Conservation (phyloP, 2,113 vertebrate species). For the Hypocryptadius cinnamomeus region DNA sequence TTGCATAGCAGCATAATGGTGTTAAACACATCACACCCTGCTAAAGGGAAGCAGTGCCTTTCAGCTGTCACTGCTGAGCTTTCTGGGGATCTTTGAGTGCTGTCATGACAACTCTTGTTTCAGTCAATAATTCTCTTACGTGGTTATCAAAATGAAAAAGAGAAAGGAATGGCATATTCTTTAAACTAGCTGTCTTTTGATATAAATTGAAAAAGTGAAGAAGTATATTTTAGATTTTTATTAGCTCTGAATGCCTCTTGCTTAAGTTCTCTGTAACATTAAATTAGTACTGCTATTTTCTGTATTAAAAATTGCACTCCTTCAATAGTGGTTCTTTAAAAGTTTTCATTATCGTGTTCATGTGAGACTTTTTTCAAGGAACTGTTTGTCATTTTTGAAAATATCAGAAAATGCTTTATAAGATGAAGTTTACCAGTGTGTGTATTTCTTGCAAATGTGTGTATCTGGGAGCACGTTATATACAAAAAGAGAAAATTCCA, state of each 20-base stretch:
- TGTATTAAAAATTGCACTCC: background rate
- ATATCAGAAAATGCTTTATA: background rate
- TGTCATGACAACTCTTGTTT: background rate
- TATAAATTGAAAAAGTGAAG: background rate
- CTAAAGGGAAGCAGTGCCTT: background rate
- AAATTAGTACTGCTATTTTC: background rate
- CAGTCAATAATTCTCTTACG: background rate
- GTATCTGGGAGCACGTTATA: background rate
- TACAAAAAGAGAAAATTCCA: background rate
- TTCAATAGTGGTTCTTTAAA: background rate
- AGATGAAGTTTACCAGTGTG: background rate
- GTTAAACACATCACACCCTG: background rate
- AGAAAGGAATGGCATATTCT: background rate
- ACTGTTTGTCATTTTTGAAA: background rate
- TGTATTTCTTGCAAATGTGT: background rate
- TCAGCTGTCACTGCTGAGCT: rapidly evolving
- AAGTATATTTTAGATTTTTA: background rate
- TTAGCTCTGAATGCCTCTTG: background rate
- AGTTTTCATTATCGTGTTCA: background rate
- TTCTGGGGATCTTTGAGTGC: background rate
- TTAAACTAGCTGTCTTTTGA: background rate
- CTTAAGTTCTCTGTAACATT: background rate
- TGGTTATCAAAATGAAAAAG: background rate
- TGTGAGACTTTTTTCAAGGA: background rate
- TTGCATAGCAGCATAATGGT: background rate